Conservation (phyloP, 2,797 vertebrate genomes). For the Iguana delicatissima region DNA sequence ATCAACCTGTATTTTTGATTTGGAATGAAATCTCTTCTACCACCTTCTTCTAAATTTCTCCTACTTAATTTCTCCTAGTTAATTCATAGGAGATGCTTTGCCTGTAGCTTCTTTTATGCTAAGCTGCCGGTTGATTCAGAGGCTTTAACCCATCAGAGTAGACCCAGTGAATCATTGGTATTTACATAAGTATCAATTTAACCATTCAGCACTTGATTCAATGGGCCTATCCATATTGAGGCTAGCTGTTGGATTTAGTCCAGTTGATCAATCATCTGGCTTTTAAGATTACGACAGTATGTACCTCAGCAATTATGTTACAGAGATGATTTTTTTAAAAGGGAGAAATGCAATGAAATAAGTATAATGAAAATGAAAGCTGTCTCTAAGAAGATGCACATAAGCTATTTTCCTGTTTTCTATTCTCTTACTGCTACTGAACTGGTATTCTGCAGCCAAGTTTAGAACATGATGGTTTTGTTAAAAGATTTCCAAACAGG, state of each 20-base stretch:
- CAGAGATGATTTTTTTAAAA: neutral
- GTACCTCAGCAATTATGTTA: neutral
- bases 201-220: too few relatives aligned
- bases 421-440: neutral
- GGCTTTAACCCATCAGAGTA: neutral
- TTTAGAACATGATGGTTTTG: neutral
- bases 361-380: neutral
- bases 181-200: too few relatives aligned
- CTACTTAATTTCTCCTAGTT: neutral
- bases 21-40: neutral
- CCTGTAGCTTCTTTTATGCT: neutral
- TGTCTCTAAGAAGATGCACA: neutral
- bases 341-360: neutral
- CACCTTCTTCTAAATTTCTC: too few relatives aligned
- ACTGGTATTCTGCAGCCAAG: neutral
- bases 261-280: neutral
- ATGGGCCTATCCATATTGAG: too few relatives aligned
- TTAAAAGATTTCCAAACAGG: too few relatives aligned
- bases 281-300: neutral
- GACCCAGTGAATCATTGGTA: too few relatives aligned
- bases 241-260: too few relatives aligned
- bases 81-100: neutral
- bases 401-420: neutral
- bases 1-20: neutral
- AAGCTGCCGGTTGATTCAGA: neutral